These are phyloP conservation scores for Agrochola circellaris DNA, from an alignment of 2,888 invertebrate genomes.

Conservation along the genomic window DNA sequence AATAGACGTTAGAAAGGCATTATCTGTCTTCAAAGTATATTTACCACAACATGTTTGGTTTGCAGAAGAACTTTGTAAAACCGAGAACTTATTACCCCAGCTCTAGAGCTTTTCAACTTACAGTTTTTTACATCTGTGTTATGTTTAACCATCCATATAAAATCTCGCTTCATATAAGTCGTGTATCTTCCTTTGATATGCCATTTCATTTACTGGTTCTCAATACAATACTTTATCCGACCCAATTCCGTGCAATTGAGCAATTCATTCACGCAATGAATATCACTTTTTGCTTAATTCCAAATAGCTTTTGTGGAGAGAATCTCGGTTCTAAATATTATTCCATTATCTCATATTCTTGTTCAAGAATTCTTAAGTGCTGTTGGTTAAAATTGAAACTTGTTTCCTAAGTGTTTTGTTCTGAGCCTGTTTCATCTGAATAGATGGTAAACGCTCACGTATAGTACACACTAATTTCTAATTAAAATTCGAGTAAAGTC, in stretches of 20 bases:
- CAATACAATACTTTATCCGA: neutral
- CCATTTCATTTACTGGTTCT: slow-evolving; percentile 43
- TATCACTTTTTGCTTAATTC: slow-evolving; percentile 5
- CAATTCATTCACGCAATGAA: slow-evolving; percentile 21
- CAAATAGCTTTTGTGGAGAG: neutral
- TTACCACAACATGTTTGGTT: slow-evolving; percentile 6
- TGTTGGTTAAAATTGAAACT: slow-evolving; percentile 22
- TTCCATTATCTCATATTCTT: slow-evolving; percentile 6
- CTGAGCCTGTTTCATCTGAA: slow-evolving; percentile 10
- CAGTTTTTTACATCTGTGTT: neutral
- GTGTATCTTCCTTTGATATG: slow-evolving; percentile 44
- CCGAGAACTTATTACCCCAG: no score
- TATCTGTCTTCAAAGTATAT: slow-evolving; percentile 22
- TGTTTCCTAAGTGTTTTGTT: slow-evolving; percentile 20
- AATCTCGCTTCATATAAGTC: slow-evolving; percentile 22
- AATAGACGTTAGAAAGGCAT: slow-evolving; percentile 37
- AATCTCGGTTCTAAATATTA: neutral
- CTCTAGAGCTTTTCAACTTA: neutral
- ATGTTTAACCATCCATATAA: neutral
- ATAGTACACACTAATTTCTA: slow-evolving; percentile 10
- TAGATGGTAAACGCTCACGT: slow-evolving; percentile 31
- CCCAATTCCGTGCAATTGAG: slow-evolving; percentile 19
- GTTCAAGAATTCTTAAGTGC: slow-evolving; percentile 39
- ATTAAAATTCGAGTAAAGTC: slow-evolving; percentile 26
- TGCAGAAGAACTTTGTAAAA: neutral